Evolutionary conservation across 2,797 vertebrate genomes (phyloP).

Genomic region (Parauchenoglanis punctatus): DNA sequence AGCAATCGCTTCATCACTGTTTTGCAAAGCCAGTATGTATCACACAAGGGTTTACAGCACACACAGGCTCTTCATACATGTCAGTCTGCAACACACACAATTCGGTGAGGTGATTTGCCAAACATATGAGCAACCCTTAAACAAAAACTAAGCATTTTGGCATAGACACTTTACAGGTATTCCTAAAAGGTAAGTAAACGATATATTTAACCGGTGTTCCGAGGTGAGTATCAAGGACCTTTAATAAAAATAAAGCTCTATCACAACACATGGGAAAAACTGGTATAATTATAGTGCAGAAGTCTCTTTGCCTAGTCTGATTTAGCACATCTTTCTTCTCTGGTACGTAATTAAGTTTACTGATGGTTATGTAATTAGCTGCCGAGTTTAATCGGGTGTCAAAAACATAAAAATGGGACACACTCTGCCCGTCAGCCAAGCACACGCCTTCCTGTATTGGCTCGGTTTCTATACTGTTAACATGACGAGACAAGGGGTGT

Average conservation of each 20-base stretch:
- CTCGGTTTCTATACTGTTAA: not conserved
- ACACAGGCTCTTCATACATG: not conserved
- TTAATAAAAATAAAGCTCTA: conserved; percentile 21
- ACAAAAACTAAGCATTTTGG: not conserved
- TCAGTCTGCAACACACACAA: not conserved
- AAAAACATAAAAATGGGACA: not conserved
- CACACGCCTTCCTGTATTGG: not conserved
- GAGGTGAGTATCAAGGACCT: conserved; percentile 16
- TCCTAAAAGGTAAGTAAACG: conserved; percentile 31
- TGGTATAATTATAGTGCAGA: not conserved
- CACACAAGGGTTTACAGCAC: conserved; percentile 48
- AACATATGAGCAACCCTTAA: not conserved
- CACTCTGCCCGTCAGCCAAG: not conserved
- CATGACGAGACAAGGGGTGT: not conserved
- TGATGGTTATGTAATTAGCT: not conserved
- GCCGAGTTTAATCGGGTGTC: not conserved
- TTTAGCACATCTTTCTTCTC: not conserved
- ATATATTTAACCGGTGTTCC: not conserved
- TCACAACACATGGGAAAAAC: not conserved
- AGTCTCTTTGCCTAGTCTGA: not conserved
- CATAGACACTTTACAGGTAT: not conserved
- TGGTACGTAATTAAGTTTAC: not conserved
- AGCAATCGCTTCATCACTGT: conserved; percentile 83
- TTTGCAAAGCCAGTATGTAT: conserved; percentile 95
- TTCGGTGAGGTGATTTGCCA: not conserved